Base-by-base conservation (phyloP, 2,113 vertebrate genomes). In the Anhinga anhinga region DNA sequence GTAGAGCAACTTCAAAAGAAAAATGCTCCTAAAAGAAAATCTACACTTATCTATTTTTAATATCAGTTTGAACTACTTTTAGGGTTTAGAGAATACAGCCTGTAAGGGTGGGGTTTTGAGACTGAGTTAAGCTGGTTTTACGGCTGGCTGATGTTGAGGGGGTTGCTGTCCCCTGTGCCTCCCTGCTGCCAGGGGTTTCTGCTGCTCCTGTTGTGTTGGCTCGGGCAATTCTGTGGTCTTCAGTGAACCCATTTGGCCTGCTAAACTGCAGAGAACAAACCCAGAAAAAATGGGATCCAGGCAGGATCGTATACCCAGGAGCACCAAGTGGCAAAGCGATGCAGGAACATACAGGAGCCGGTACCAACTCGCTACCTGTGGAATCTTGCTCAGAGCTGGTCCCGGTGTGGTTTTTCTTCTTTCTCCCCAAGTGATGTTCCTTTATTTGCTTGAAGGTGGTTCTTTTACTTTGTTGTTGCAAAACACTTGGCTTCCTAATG, bases 61-160 rank as follows among this genome's bases (percentile, higher is more conserved):
- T 96, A 82, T 70, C 93, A 94, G 91, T 81, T 95, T 97, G 97
- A 97, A 95, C 93, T 97, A 96, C 90, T 96, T 97, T 59, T 40
- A 77, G 79, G 74, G 73, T 94, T 77, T 69, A 15, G 32, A 81
- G 79, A 88, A 66, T 56, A 29, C 38, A 69, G 86, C 17, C 40
- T 85, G 34, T 42, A 10, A 58, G 69, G 61, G 22, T 71, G 73
- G 52, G 27, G 34, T 20, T 73, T 74, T 19, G 30, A 61, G 53
- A 26, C 83, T 70, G 61, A 82, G 65, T 23, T 40, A 5, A 62
- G 36, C 66, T 49, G 36, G 4, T 45, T 83, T 56, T 53, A 29
- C 53, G 58, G 36, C 62, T 92, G 49, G 11, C 42, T 79, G 23
- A 7, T 1, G 2, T n/a, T 2, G 2, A 7, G n/a, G 23, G 40